Evolutionary conservation across 1,140 invertebrate genomes (phyloP).

Genomic region (Phortica variegata): DNA sequence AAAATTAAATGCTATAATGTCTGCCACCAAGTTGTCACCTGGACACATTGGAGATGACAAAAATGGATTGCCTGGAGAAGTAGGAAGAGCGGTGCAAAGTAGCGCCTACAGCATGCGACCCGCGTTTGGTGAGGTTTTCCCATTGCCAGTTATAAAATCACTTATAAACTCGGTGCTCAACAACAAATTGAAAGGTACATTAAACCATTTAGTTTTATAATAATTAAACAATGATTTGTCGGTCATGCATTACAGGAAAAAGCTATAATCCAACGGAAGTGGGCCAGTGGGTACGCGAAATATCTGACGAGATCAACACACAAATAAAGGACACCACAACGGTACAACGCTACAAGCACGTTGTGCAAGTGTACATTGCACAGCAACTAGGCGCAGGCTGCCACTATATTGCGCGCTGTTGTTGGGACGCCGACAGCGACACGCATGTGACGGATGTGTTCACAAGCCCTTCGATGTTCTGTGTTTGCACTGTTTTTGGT

Average conservation of each 20-base stretch:
- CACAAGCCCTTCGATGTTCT: conserved; percentile 39
- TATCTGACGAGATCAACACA: conserved; percentile 39
- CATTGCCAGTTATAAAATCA: conserved; percentile 29
- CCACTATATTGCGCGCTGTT: conserved; percentile 37
- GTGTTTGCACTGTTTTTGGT: conserved; percentile 39
- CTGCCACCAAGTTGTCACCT: no score
- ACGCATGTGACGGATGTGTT: conserved; percentile 38
- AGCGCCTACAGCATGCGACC: conserved; percentile 40
- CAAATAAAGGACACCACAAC: conserved; percentile 30
- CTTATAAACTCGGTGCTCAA: conserved; percentile 36
- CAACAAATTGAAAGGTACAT: conserved; percentile 34
- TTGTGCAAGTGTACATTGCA: conserved; percentile 43
- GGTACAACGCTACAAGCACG: conserved; percentile 41
- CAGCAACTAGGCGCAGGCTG: conserved; percentile 38
- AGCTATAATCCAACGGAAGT: conserved; percentile 8
- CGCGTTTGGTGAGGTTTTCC: conserved; percentile 40
- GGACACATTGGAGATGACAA: no score
- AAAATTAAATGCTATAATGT: no score
- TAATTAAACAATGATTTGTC: no score
- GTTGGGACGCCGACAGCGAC: conserved; percentile 45
- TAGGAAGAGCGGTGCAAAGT: not conserved
- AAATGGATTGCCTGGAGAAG: no score
- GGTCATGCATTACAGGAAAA: no score
- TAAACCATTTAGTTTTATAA: no score
- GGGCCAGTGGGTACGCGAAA: conserved; percentile 36